Percentiles rank a stretch among this genome's conserved stretches.
phyloP scores from a whole-genome alignment of 2,113 vertebrate species.

The Amphiprion ocellaris region DNA sequence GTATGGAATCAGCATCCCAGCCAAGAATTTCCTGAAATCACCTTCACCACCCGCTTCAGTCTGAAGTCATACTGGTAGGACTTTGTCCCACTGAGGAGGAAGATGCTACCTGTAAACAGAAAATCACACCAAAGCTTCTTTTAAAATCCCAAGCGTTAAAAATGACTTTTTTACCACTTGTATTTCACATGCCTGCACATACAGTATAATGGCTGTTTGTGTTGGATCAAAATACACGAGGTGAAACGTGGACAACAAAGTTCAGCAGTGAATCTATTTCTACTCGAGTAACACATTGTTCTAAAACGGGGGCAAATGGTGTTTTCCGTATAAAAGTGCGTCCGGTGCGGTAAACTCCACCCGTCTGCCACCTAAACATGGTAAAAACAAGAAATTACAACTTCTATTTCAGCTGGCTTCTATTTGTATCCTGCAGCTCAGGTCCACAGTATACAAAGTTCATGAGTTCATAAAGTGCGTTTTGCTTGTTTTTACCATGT shows the following conservation, averaged over 20 bases:
- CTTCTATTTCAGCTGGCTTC: constrained; percentile 49
- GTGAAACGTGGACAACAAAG: constrained; percentile 2
- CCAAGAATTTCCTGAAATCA: constrained; percentile 72
- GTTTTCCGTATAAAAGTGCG: constrained; percentile 30
- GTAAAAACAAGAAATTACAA: constrained; percentile 54
- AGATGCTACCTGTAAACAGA: constrained; percentile 62
- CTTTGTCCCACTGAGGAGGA: constrained; percentile 63
- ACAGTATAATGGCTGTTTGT: background rate
- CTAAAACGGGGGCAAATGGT: background rate
- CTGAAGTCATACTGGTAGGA: constrained; percentile 62
- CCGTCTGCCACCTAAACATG: constrained; percentile 33
- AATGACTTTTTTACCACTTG: too few species aligned
- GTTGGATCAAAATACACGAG: background rate
- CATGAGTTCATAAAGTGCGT: constrained; percentile 6
- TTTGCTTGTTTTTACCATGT: constrained; percentile 41
- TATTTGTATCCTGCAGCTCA: constrained; percentile 29
- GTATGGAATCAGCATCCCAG: constrained; percentile 54
- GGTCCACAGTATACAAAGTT: constrained; percentile 17
- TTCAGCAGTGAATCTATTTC: constrained; percentile 11
- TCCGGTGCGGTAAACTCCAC: constrained; percentile 40
- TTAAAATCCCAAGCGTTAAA: background rate
- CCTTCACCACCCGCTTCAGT: constrained; percentile 48
- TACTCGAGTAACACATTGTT: background rate
- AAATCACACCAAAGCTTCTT: background rate
- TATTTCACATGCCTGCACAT: background rate